A percentile compares a stretch with the other conserved stretches of the same genome.
Conservation (phyloP, 2,113 vertebrate species). For the Neomonachus schauinslandi region DNA sequence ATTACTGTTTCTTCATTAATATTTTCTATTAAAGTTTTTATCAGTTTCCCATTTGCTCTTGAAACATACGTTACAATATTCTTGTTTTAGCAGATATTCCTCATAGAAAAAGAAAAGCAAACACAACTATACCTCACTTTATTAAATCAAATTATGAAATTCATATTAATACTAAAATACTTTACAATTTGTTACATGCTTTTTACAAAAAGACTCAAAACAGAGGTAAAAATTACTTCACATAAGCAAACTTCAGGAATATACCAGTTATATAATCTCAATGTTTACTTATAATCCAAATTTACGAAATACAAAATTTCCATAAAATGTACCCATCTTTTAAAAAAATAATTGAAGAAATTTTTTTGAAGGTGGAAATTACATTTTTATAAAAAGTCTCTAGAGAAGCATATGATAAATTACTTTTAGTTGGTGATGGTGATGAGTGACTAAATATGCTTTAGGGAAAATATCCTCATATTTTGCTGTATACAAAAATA, state of each 20-base stretch:
- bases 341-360: not conserved
- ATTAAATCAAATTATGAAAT: slow-evolving; percentile 47
- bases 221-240: not conserved
- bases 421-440: not conserved
- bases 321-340: not conserved
- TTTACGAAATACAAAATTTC: not conserved
- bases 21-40: not conserved
- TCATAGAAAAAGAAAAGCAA: not conserved
- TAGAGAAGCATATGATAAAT: not conserved
- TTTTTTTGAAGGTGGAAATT: not conserved
- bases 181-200: not conserved
- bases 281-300: not conserved
- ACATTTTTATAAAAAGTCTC: not conserved
- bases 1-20: not conserved
- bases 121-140: not conserved
- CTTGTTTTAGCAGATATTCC: not conserved
- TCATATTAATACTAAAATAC: not conserved
- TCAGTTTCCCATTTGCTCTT: not conserved
- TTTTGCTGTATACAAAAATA: not conserved
- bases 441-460: not conserved
- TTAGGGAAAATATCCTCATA: not conserved
- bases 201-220: slow-evolving; percentile 12
- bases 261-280: not conserved
- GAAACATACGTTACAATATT: not conserved
- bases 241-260: not conserved